Base-by-base conservation (phyloP, 2,888 invertebrate genomes). In the Tenthredo scrophulariae region DNA sequence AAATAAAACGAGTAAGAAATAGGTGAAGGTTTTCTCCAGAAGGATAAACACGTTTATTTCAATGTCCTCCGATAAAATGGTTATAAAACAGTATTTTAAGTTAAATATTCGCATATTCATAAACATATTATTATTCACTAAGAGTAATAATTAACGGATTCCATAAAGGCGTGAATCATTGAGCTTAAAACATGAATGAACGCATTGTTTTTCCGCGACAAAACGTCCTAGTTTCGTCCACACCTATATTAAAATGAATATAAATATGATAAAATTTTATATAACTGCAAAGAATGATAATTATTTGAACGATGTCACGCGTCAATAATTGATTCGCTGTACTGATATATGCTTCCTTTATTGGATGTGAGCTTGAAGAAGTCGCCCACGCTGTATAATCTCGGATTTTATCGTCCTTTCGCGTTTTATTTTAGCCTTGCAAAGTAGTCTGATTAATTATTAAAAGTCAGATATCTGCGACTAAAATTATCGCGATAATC, bases 351-450 rank as follows among this genome's bases (percentile, higher is more conserved):
- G 84, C n/a, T 40, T 84, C 84, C 84, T 74, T 84, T 84, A 84
- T 84, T 84, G 84, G 84, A 46, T 43, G 29, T 33, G 50, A 22
- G 74, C 84, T 84, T 84, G 84, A 84, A 18, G n/a, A 22, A 43
- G 50, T 9, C 50, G 46, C 84, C 84, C 72, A 84, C 84, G 84
- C 50, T 43, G 2, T 7, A 7, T 29, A 67, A 67, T 83, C 74
- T 67, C 54, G n/a, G n/a, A 67, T 22, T 37, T 40, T 50, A 43
- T 26, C 54, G 67, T 72, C 40, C 70, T 50, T 72, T 84, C 84
- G 13, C 5, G 65, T 26, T 43, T 18, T 54, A 84, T 84, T 46
- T 84, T 29, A 26, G 50, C 72, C 74, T 72, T 74, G 84, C 74
- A 65, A 43, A 74, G 26, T 77, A 22, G 29, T 50, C 77, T n/a